These are phyloP conservation scores for Rhogogaster chlorosoma DNA, from an alignment of 2,888 invertebrate genomes.

Conservation along the genomic window DNA sequence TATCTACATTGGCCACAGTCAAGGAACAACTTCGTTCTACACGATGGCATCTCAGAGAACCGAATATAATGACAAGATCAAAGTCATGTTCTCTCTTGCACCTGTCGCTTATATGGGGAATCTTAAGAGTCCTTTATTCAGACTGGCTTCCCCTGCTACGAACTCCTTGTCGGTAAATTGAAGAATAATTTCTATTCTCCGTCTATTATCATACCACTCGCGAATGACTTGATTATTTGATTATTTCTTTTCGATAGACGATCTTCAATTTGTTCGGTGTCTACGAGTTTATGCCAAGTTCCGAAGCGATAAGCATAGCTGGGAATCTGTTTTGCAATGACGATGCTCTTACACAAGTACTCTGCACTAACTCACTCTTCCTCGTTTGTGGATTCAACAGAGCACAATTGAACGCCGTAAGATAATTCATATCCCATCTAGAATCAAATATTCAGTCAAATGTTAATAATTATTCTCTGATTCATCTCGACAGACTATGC, in stretches of 20 bases:
- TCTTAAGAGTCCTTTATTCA: conserved; percentile 78
- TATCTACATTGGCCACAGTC: conserved; percentile 90
- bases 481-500: conserved; percentile 80
- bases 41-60: conserved; percentile 84
- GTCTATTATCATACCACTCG: not conserved
- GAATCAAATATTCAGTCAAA: not conserved
- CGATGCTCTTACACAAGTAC: conserved; percentile 79
- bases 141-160: not conserved
- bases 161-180: conserved; percentile 44
- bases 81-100: conserved; percentile 84
- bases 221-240: not conserved
- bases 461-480: not conserved
- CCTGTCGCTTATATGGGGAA: conserved; percentile 85
- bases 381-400: conserved; percentile 83
- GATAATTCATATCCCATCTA: not conserved
- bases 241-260: conserved; percentile 70
- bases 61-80: conserved; percentile 84
- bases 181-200: not conserved
- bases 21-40: conserved; percentile 86
- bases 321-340: conserved; percentile 81
- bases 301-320: conserved; percentile 70
- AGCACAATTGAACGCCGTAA: conserved; percentile 80
- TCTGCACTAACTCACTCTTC: conserved; percentile 85
- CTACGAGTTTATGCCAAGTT: conserved; percentile 84
- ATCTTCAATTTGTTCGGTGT: conserved; percentile 79